Evolutionary conservation across 2,888 invertebrate species (phyloP).

Genomic region (Cosmorhoe ocellata): DNA sequence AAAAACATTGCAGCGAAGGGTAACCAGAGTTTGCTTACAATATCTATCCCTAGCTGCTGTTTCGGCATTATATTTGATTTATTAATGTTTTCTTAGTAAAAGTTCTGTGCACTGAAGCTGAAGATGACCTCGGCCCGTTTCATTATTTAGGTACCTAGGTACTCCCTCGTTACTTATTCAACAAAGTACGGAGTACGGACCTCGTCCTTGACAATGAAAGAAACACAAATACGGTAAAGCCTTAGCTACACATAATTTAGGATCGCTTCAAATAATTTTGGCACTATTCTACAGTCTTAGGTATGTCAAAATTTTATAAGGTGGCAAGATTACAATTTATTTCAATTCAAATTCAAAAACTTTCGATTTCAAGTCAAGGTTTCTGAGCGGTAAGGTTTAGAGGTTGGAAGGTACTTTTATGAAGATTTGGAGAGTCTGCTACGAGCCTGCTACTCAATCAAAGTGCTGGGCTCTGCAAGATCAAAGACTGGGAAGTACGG

Average conservation of each 20-base stretch:
- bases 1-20: too few species aligned
- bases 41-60: neutral
- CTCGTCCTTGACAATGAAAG: constrained; percentile 23
- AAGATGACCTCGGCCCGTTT: constrained; percentile 20
- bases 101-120: constrained; percentile 16
- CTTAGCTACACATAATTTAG: neutral
- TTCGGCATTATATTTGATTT: neutral
- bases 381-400: constrained; percentile 1
- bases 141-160: constrained; percentile 20
- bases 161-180: constrained; percentile 25
- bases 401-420: constrained; percentile 10
- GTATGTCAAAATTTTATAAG: too few species aligned
- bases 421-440: constrained; percentile 10
- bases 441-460: constrained; percentile 14
- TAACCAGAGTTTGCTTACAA: neutral
- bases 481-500: constrained; percentile 8
- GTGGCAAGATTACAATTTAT: too few species aligned
- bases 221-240: constrained; percentile 7
- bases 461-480: constrained; percentile 11
- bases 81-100: constrained; percentile 16
- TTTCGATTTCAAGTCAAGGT: constrained; percentile 5
- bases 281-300: too few species aligned
- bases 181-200: constrained; percentile 9
- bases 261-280: too few species aligned
- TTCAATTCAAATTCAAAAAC: too few species aligned